These are phyloP conservation scores for Microctonus aethiopoides DNA, from an alignment of 2,888 invertebrate species.

Conservation along the genomic window DNA sequence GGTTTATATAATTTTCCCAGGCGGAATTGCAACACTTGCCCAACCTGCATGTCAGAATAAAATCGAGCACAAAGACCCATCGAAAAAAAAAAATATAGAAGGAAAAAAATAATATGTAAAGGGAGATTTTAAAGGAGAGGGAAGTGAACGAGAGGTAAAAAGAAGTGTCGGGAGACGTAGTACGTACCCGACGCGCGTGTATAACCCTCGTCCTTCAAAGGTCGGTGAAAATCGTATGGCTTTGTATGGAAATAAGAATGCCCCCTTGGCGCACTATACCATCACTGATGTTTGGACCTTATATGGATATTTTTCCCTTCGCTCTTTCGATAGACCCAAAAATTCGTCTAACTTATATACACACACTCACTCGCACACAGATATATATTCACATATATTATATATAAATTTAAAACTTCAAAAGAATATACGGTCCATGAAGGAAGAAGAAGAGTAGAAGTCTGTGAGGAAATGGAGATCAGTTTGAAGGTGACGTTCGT, in stretches of 20 bases:
- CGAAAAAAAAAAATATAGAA: constrained; percentile 20
- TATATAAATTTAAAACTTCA: not conserved
- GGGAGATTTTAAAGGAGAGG: not conserved
- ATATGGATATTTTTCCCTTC: not conserved
- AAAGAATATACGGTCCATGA: not conserved
- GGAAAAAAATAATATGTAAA: constrained; percentile 21
- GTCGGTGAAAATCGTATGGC: constrained; percentile 58
- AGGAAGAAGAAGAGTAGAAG: not conserved
- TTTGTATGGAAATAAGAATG: constrained; percentile 63
- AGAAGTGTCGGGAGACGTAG: constrained; percentile 30
- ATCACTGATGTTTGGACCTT: constrained; percentile 3
- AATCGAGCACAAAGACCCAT: constrained; percentile 20
- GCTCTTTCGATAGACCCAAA: not conserved
- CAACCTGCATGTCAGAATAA: constrained; percentile 43
- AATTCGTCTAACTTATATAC: not conserved
- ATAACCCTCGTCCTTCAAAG: constrained; percentile 53
- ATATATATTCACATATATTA: not conserved
- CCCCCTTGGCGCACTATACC: constrained; percentile 42
- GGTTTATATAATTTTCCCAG: constrained; percentile 60
- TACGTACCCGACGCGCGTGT: constrained; percentile 10
- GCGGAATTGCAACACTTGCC: constrained; percentile 55
- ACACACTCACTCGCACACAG: not conserved
- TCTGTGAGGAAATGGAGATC: not conserved
- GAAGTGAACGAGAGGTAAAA: constrained; percentile 16
- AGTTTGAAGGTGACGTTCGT: not conserved